Percentiles rank a stretch among this genome's conserved stretches.
Evolutionary conservation across 2,888 invertebrate genomes (phyloP).

Genomic region (Falcaria lacertinaria): DNA sequence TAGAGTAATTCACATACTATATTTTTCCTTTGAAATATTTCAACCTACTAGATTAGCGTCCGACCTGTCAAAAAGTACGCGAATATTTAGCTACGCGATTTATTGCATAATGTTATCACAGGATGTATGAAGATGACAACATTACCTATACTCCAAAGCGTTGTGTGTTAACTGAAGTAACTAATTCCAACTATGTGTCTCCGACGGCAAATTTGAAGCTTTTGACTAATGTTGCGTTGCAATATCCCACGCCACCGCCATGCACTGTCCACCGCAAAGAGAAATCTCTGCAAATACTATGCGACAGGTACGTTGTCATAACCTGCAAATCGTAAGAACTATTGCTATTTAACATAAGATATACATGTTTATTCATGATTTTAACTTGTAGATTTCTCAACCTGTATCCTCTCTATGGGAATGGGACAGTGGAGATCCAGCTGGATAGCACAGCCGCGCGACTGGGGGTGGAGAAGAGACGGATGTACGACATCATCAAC

Average conservation of each 20-base stretch:
- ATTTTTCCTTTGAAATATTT: constrained; percentile 23
- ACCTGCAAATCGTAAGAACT: neutral
- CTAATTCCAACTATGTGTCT: constrained; percentile 78
- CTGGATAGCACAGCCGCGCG: constrained; percentile 82
- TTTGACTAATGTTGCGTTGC: constrained; percentile 82
- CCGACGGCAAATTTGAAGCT: constrained; percentile 84
- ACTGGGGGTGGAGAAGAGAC: constrained; percentile 82
- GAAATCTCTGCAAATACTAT: constrained; percentile 80
- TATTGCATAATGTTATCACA: constrained; percentile 72
- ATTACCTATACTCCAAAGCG: constrained; percentile 75
- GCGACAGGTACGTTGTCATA: constrained; percentile 71
- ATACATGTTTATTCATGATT: neutral
- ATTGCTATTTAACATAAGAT: neutral
- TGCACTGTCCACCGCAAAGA: constrained; percentile 77
- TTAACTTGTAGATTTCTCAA: constrained; percentile 71
- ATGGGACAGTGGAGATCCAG: constrained; percentile 78
- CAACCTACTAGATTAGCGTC: constrained; percentile 58
- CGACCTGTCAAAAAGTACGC: constrained; percentile 68
- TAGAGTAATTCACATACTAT: constrained; percentile 7
- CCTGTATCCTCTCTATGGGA: constrained; percentile 75
- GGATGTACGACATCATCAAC: constrained; percentile 87
- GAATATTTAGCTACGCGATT: constrained; percentile 59
- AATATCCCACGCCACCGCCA: constrained; percentile 74
- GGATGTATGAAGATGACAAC: constrained; percentile 76
- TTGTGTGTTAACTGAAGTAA: constrained; percentile 76